Evolutionary conservation across 2,113 vertebrate species (phyloP).

Genomic region (Probosciger aterrimus): DNA sequence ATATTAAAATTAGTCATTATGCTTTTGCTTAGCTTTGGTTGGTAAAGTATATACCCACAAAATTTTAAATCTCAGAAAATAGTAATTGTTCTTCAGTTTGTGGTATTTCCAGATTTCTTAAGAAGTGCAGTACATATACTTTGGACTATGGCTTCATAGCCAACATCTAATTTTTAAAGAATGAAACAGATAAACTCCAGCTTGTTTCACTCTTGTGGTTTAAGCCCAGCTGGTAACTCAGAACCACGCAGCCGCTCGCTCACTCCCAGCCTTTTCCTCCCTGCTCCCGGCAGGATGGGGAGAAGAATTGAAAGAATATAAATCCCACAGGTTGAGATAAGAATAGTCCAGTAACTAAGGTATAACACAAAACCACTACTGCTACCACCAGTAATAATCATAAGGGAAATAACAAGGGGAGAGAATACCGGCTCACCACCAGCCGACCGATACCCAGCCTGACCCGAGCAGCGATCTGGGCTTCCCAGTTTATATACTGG

Average conservation of each 20-base stretch:
- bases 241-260: not conserved
- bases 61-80: not conserved
- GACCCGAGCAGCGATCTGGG: not conserved
- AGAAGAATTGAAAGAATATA: not conserved
- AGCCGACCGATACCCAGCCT: not conserved
- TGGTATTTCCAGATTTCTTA: not conserved
- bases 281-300: not conserved
- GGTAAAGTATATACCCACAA: not conserved
- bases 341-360: not conserved
- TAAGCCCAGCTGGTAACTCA: not conserved
- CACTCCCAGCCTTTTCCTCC: not conserved
- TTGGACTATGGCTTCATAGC: not conserved
- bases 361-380: not conserved
- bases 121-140: not conserved
- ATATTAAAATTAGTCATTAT: not conserved
- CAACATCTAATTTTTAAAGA: not conserved
- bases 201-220: not conserved
- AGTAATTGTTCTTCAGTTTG: not conserved
- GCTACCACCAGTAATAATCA: not conserved
- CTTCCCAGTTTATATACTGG: not conserved
- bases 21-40: not conserved
- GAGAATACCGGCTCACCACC: not conserved
- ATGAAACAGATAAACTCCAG: not conserved
- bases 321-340: not conserved
- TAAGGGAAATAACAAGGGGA: not conserved